These are phyloP conservation scores for Tetramorium bicarinatum DNA, from an alignment of 2,888 invertebrate genomes.

Conservation along the genomic window DNA sequence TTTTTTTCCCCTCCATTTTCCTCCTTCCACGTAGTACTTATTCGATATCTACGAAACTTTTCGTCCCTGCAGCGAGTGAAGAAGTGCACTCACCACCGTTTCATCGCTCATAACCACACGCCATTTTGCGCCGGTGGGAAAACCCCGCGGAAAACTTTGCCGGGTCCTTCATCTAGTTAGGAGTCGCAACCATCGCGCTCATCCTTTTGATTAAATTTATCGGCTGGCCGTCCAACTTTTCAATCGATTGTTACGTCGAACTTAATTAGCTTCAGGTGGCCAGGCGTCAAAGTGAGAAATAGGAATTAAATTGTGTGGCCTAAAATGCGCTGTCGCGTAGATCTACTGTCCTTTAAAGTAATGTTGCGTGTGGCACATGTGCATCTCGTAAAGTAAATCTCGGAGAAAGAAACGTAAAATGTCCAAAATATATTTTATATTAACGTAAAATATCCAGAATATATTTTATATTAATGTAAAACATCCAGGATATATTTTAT, in stretches of 20 bases:
- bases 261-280: conserved; percentile 68
- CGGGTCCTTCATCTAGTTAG: conserved; percentile 66
- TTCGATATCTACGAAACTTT: conserved; percentile 53
- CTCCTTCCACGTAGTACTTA: conserved; percentile 13
- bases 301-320: conserved; percentile 23
- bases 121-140: conserved; percentile 44
- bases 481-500: neutral
- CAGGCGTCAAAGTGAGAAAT: conserved; percentile 43
- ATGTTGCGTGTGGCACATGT: neutral
- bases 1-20: conserved; percentile 20
- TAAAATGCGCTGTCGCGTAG: neutral
- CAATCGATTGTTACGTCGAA: conserved; percentile 77
- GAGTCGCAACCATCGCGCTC: conserved; percentile 39
- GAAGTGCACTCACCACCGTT: conserved; percentile 49
- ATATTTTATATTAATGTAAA: too few species aligned
- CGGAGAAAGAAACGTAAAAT: neutral
- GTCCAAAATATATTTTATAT: too few species aligned
- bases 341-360: neutral
- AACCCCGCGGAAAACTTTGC: conserved; percentile 66
- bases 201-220: conserved; percentile 79
- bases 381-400: conserved; percentile 3
- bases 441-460: neutral
- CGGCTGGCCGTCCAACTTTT: conserved; percentile 74
- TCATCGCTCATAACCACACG: conserved; percentile 55
- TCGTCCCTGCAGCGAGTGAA: conserved; percentile 42